Evolutionary conservation across 2,888 invertebrate genomes (phyloP), one percentile per base, ranked within the genome.

Genomic region (Drosophila meridiana): DNA sequence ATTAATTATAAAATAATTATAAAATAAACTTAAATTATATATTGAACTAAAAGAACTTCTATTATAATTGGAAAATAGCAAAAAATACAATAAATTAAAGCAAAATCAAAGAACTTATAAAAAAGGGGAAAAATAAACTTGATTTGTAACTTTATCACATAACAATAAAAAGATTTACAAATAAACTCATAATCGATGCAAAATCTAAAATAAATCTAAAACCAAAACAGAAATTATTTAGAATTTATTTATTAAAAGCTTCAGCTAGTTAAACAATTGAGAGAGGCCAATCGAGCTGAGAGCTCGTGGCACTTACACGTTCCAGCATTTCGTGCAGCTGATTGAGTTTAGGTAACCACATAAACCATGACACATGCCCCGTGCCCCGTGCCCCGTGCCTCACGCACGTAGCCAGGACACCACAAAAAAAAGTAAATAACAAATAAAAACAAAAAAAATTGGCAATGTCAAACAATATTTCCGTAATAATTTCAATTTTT

Each of bases 401-500:
- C 28, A 56, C 61, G 68, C 75, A 82, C 72, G 77, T 75, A 60
- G 36, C 40, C 57, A 48, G 74, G 40, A 62, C 63, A 66, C 62
- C 61, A 34, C 28, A 40, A 9, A 53, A 8, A 14, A 34, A 55
- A 0, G 34, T 50, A 50, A 34, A 50, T 32, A 32, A 20, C 32
- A 34, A 50, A 50, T 50, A 34, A 34, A 50, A 20, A n/a, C 4
- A 32, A 42, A 56, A 78, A 56, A 71, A 63, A 20, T 20, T 38
- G 64, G 47, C 66, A 80, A 71, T 76, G 69, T 67, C 73, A 80
- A 74, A 74, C 78, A 69, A 78, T 71, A 76, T 88, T 80, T 77
- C 67, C 72, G 70, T 68, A 85, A 79, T 74, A 77, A 74, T 87
- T 85, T 78, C 80, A 76, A 71, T 84, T 80, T 78, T 80, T 78